A percentile compares a stretch with the other conserved stretches of the same genome.
Conservation (phyloP, 1,140 invertebrate species). For the Anagrus nilaparvatae region DNA sequence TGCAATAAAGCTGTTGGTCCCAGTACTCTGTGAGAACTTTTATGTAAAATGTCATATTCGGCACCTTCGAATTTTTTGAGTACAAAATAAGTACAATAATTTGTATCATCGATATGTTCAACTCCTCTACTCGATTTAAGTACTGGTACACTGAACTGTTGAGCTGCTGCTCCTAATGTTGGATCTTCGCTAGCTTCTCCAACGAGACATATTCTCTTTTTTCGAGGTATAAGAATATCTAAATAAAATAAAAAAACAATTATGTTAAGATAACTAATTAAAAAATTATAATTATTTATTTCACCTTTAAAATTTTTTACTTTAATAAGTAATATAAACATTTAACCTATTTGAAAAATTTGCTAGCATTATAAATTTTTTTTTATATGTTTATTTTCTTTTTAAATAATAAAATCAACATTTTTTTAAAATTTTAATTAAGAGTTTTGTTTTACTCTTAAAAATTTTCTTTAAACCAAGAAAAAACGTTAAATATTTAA, state of each 20-base stretch:
- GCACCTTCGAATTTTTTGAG: conserved; percentile 58
- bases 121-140: conserved; percentile 50
- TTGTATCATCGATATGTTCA: conserved; percentile 47
- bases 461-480: too few species aligned
- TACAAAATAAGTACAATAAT: conserved; percentile 59
- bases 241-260: conserved; percentile 10
- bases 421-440: conserved; percentile 1
- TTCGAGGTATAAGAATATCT: conserved; percentile 35
- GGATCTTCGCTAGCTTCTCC: conserved; percentile 45
- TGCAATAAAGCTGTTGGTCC: conserved; percentile 68
- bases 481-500: too few species aligned
- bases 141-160: conserved; percentile 53
- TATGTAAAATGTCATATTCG: conserved; percentile 53
- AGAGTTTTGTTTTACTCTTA: too few species aligned
- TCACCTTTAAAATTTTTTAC: not conserved
- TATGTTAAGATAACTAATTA: not conserved
- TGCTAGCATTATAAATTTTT: not conserved
- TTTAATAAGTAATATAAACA: not conserved
- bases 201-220: conserved; percentile 53
- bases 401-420: not conserved
- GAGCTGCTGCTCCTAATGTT: conserved; percentile 44
- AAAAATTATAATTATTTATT: not conserved
- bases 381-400: not conserved
- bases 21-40: conserved; percentile 57
- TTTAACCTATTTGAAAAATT: conserved; percentile 1